Percentiles rank a stretch among this genome's conserved stretches.
These are phyloP conservation scores for Agonopterix subpropinquella DNA, from an alignment of 2,888 invertebrate species.

Conservation along the genomic window DNA sequence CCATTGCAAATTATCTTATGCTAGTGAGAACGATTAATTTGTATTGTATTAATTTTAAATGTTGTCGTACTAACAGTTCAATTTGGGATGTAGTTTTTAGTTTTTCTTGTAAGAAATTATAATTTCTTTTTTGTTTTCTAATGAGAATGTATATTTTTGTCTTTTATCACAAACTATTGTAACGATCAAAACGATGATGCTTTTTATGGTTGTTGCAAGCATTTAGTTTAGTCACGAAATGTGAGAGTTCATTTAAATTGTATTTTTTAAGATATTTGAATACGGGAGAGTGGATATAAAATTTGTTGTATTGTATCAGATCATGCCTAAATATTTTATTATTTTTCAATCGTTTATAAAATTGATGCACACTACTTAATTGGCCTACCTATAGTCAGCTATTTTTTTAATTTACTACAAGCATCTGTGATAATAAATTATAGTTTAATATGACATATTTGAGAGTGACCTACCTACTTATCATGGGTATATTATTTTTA, in stretches of 20 bases:
- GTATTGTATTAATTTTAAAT: constrained; percentile 6
- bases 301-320: too few species aligned
- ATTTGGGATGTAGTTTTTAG: constrained; percentile 17
- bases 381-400: constrained; percentile 12
- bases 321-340: too few species aligned
- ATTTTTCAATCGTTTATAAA: background rate
- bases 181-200: constrained; percentile 24
- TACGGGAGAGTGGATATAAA: too few species aligned
- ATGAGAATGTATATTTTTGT: background rate
- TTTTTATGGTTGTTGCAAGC: constrained; percentile 42
- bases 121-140: constrained; percentile 5
- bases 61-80: constrained; percentile 15
- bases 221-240: constrained; percentile 39
- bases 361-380: constrained; percentile 6
- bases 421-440: constrained; percentile 66
- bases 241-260: constrained; percentile 15
- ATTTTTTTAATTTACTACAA: constrained; percentile 48
- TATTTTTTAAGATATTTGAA: background rate
- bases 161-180: constrained; percentile 9
- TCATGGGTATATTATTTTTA: constrained; percentile 17
- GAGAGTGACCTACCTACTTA: constrained; percentile 20
- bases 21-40: constrained; percentile 6
- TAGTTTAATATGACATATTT: constrained; percentile 32
- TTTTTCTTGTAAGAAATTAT: constrained; percentile 21
- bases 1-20: constrained; percentile 13